phyloP scores from a whole-genome alignment of 2,888 invertebrate species.

The Chrysotoxum bicinctum region DNA sequence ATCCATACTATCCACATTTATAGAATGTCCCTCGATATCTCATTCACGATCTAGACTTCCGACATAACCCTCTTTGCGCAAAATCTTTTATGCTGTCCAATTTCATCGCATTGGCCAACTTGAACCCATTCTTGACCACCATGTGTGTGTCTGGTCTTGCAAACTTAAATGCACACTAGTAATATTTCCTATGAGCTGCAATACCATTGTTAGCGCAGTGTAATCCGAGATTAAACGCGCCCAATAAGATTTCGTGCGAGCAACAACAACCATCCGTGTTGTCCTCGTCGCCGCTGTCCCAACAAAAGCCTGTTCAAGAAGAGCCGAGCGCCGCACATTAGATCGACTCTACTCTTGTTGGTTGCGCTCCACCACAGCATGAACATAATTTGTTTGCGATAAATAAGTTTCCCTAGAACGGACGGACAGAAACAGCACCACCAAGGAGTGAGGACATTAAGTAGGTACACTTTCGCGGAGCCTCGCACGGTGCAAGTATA shows the following conservation, averaged over 20 bases:
- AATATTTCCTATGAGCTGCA: not conserved
- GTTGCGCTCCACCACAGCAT: slow-evolving; percentile 37
- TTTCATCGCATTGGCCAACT: slow-evolving; percentile 16
- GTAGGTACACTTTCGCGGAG: slow-evolving; percentile 57
- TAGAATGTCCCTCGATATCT: slow-evolving; percentile 33
- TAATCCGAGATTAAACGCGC: slow-evolving; percentile 66
- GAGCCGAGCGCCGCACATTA: not conserved
- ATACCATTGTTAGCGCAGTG: slow-evolving; percentile 60
- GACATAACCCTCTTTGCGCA: slow-evolving; percentile 33
- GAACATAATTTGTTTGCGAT: slow-evolving; percentile 69
- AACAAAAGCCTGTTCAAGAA: slow-evolving; percentile 21
- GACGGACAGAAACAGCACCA: slow-evolving; percentile 5
- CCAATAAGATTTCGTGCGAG: slow-evolving; percentile 56
- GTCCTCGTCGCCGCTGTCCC: not conserved
- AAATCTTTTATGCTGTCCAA: slow-evolving; percentile 29
- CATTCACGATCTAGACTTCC: slow-evolving; percentile 36
- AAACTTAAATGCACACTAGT: not conserved
- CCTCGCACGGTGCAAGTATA: slow-evolving; percentile 11
- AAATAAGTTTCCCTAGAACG: slow-evolving; percentile 51
- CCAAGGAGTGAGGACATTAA: slow-evolving; percentile 46
- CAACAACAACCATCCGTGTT: not conserved
- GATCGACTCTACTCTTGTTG: not conserved
- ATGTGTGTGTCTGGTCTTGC: slow-evolving; percentile 12
- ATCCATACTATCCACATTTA: not conserved
- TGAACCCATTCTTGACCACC: slow-evolving; percentile 53